phyloP scores from a whole-genome alignment of 2,113 vertebrate species.

The Excalfactoria chinensis region DNA sequence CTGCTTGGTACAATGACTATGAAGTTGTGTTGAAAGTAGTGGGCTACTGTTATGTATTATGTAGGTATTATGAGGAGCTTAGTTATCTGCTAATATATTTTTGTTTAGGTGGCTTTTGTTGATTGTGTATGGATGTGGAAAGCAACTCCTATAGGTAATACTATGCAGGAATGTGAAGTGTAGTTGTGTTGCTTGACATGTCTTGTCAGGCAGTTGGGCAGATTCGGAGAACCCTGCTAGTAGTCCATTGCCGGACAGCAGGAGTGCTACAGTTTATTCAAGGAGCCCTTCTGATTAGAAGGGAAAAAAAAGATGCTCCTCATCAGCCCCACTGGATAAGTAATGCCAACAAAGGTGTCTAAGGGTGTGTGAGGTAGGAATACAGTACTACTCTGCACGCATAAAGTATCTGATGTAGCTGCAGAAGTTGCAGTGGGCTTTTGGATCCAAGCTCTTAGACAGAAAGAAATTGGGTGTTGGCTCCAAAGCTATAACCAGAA shows the following conservation, averaged over 20 bases:
- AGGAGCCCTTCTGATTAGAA: not conserved
- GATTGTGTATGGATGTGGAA: not conserved
- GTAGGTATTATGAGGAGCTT: not conserved
- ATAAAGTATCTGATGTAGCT: not conserved
- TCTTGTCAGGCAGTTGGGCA: not conserved
- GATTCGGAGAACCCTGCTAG: not conserved
- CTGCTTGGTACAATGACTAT: not conserved
- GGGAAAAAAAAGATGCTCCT: not conserved
- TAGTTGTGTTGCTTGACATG: accelerated
- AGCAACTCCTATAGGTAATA: not conserved
- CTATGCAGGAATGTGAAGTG: not conserved
- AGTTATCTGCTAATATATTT: not conserved
- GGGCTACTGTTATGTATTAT: not conserved
- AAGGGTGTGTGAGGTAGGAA: not conserved
- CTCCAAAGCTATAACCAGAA: constrained; percentile 1
- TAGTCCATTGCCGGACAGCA: not conserved
- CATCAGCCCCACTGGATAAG: not conserved
- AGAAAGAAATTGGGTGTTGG: constrained; percentile 22
- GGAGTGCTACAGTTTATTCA: not conserved
- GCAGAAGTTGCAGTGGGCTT: not conserved
- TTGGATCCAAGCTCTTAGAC: not conserved
- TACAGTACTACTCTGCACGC: not conserved
- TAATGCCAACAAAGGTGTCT: not conserved
- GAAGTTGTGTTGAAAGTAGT: not conserved
- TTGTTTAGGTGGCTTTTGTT: not conserved